Percentiles rank a stretch among this genome's conserved stretches.
Conservation (phyloP, 1,140 invertebrate species). For the Schlechtendalia chinensis region DNA sequence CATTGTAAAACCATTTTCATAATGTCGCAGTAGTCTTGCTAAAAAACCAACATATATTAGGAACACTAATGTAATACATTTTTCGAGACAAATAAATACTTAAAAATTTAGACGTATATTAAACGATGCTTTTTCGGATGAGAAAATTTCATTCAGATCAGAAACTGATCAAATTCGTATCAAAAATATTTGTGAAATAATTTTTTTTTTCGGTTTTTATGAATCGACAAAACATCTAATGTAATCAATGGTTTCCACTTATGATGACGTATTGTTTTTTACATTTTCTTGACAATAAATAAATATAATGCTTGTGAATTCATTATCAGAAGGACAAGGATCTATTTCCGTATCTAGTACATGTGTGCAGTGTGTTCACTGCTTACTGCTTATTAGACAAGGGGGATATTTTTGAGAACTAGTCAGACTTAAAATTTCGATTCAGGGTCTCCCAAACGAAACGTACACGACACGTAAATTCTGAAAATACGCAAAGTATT, state of each 20-base stretch:
- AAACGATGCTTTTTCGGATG: too few species aligned
- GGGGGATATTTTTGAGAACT: slow-evolving; percentile 24
- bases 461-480: not conserved
- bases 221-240: not conserved
- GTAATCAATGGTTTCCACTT: not conserved
- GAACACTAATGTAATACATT: too few species aligned
- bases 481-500: not conserved
- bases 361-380: not conserved
- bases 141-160: too few species aligned
- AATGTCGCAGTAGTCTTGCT: too few species aligned
- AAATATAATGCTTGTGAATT: slow-evolving; percentile 5
- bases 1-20: too few species aligned
- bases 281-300: slow-evolving; percentile 15
- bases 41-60: too few species aligned
- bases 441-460: slow-evolving; percentile 9
- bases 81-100: too few species aligned
- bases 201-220: too few species aligned
- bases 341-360: slow-evolving; percentile 31
- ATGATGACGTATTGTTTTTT: not conserved
- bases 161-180: too few species aligned
- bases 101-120: too few species aligned
- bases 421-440: not conserved
- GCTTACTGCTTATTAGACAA: slow-evolving; percentile 11
- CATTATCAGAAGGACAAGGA: slow-evolving; percentile 34
- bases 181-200: too few species aligned